Conservation (phyloP, 2,888 invertebrate species). For the Dryococelus australis region DNA sequence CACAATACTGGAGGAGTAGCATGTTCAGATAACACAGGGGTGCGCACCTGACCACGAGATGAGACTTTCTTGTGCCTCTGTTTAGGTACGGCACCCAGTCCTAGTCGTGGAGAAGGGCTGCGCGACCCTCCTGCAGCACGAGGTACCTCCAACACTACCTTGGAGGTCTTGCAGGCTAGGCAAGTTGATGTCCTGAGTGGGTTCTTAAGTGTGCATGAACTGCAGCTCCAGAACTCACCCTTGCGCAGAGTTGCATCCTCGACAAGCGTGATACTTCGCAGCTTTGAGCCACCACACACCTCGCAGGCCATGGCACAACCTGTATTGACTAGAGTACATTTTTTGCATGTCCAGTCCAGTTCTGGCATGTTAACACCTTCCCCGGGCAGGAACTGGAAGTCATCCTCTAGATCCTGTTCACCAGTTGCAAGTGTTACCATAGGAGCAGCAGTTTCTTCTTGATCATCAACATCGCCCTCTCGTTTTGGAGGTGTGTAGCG, state of each 20-base stretch:
- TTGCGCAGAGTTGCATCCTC: conserved; percentile 74
- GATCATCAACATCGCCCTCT: conserved; percentile 40
- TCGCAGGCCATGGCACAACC: conserved; percentile 76
- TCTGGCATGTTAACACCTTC: conserved; percentile 39
- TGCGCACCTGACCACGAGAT: not conserved
- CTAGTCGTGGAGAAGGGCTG: conserved; percentile 55
- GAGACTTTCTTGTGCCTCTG: conserved; percentile 33
- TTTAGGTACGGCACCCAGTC: conserved; percentile 46
- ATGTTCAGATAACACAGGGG: not conserved
- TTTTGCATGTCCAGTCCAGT: conserved; percentile 81
- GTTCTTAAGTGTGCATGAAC: conserved; percentile 83
- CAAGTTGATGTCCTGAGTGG: conserved; percentile 72
- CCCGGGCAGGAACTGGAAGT: conserved; percentile 65
- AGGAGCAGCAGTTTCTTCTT: conserved; percentile 41
- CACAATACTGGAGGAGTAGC: conserved; percentile 61
- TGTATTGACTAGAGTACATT: conserved; percentile 87
- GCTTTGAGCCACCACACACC: conserved; percentile 86
- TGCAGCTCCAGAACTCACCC: conserved; percentile 81
- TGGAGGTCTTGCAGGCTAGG: conserved; percentile 76
- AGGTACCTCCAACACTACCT: conserved; percentile 48
- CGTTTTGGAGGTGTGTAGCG: conserved; percentile 57
- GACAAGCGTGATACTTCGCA: conserved; percentile 70
- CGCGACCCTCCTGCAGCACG: conserved; percentile 57
- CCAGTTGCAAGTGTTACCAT: conserved; percentile 71
- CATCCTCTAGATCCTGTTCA: conserved; percentile 75